Evolutionary conservation across 2,113 vertebrate genomes (phyloP).

Genomic region (Triplophysa rosa): DNA sequence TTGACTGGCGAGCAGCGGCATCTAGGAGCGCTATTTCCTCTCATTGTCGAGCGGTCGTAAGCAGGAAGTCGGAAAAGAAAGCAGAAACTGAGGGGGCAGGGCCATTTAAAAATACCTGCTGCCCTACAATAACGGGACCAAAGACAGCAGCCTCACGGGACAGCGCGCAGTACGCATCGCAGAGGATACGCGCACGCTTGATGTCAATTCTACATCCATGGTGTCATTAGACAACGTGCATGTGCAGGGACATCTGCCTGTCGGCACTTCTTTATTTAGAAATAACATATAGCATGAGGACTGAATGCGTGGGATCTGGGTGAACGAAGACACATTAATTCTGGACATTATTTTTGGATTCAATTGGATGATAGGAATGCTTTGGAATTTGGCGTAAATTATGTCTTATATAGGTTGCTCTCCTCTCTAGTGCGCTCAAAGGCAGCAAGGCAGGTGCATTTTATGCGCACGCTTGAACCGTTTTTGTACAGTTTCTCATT

Average conservation of each 20-base stretch:
- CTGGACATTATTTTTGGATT: neutral
- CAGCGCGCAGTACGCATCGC: neutral
- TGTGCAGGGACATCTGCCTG: neutral
- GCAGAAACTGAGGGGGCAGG: constrained; percentile 78
- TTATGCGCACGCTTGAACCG: neutral
- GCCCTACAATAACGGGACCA: constrained; percentile 53
- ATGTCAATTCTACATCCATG: neutral
- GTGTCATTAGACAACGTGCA: neutral
- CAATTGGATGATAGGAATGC: neutral
- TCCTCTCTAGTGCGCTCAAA: neutral
- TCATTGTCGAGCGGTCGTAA: constrained; percentile 96
- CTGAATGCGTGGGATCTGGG: neutral
- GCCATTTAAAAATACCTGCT: constrained; percentile 73
- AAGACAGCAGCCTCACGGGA: neutral
- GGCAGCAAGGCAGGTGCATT: constrained; percentile 21
- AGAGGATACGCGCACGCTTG: neutral
- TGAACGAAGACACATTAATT: neutral
- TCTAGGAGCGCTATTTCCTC: constrained; percentile 97
- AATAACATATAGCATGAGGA: constrained; percentile 4
- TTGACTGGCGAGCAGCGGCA: constrained; percentile 71
- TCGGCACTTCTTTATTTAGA: neutral
- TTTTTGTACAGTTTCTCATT: neutral
- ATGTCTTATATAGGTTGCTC: neutral
- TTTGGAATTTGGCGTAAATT: neutral
- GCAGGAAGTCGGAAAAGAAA: constrained; percentile 99